A percentile compares a stretch with the other conserved stretches of the same genome.
phyloP scores from a whole-genome alignment of 1,140 invertebrate species.

The Epicauta chinensis region DNA sequence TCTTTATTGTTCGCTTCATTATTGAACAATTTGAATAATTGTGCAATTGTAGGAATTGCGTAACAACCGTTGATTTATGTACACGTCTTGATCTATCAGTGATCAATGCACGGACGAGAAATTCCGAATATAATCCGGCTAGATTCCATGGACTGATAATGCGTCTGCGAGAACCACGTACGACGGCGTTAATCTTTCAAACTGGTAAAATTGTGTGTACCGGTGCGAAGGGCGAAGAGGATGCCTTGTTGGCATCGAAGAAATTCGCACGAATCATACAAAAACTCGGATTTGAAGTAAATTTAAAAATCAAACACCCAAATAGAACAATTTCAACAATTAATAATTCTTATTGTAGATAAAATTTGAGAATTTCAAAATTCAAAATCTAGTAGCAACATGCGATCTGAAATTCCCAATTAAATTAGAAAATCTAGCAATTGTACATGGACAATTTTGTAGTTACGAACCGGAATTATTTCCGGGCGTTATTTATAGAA shows the following conservation, averaged over 20 bases:
- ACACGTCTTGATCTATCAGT: slow-evolving; percentile 81
- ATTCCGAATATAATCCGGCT: slow-evolving; percentile 98
- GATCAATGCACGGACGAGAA: slow-evolving; percentile 93
- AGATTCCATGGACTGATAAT: slow-evolving; percentile 98
- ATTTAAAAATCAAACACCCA: slow-evolving; percentile 29
- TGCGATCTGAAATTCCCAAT: slow-evolving; percentile 98
- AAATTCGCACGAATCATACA: slow-evolving; percentile 99
- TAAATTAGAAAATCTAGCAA: slow-evolving; percentile 88
- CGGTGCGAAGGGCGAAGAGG: slow-evolving; percentile 93
- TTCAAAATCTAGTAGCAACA: slow-evolving; percentile 98
- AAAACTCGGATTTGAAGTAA: slow-evolving; percentile 92
- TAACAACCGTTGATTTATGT: slow-evolving; percentile 88
- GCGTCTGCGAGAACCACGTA: slow-evolving; percentile 92
- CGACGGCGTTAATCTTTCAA: slow-evolving; percentile 95
- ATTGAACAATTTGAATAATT: too few species aligned
- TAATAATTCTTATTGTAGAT: slow-evolving; percentile 54
- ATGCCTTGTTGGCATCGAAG: slow-evolving; percentile 86
- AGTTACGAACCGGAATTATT: slow-evolving; percentile 91
- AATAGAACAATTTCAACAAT: slow-evolving; percentile 3
- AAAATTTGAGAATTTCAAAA: slow-evolving; percentile 94
- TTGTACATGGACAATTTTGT: slow-evolving; percentile 93
- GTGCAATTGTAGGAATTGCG: slow-evolving; percentile 84
- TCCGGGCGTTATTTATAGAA: slow-evolving; percentile 94
- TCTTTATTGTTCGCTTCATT: too few species aligned
- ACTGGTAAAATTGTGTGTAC: slow-evolving; percentile 99